Conservation (phyloP, 2,888 invertebrate genomes). For the Salpingus planirostris region DNA sequence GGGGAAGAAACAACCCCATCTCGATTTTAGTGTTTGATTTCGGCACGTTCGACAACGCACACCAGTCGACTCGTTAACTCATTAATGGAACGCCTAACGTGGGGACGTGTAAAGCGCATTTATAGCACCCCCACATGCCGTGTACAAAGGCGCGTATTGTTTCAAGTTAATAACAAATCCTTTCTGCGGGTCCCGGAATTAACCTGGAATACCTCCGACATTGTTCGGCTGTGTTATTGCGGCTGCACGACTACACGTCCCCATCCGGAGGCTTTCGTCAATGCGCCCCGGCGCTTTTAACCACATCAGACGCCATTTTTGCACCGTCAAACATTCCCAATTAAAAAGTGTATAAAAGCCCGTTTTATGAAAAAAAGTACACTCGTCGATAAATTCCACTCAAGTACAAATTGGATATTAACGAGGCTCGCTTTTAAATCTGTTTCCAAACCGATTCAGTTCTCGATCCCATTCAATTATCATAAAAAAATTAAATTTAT, state of each 20-base stretch:
- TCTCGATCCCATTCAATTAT: too few relatives aligned
- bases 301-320: too few relatives aligned
- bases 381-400: too few relatives aligned
- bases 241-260: conserved; percentile 8
- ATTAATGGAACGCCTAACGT: conserved; percentile 6
- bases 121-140: conserved; percentile 3
- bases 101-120: conserved; percentile 7
- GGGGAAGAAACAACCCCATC: too few relatives aligned
- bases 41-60: too few relatives aligned
- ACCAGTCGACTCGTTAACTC: conserved; percentile 1
- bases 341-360: too few relatives aligned
- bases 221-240: conserved; percentile 11
- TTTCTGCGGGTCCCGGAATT: conserved; percentile 11
- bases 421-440: too few relatives aligned
- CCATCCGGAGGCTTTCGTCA: conserved; percentile 10
- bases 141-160: conserved; percentile 10
- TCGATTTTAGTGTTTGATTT: conserved; percentile 4
- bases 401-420: too few relatives aligned
- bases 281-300: conserved; percentile 4
- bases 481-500: too few relatives aligned
- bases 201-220: conserved; percentile 12
- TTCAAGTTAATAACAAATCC: conserved; percentile 15
- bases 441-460: too few relatives aligned
- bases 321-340: too few relatives aligned
- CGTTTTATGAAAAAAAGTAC: too few relatives aligned